Percentiles rank a stretch among this genome's conserved stretches.
Evolutionary conservation across 2,888 invertebrate genomes (phyloP).

Genomic region (Listrodromus nycthemerus): DNA sequence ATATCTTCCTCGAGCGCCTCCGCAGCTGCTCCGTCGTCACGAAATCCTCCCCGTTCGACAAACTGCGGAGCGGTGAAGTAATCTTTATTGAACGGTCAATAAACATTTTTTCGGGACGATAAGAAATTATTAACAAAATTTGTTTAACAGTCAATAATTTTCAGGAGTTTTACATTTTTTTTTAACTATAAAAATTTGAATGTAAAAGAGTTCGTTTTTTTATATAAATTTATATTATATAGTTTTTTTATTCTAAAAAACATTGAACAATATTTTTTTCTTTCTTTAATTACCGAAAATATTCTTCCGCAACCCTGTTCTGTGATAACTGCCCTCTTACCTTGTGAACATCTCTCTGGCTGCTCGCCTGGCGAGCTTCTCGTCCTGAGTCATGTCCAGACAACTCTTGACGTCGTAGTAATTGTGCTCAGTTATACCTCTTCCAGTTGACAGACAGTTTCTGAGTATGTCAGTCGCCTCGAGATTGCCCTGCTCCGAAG

Average conservation of each 20-base stretch:
- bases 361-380: conserved; percentile 94
- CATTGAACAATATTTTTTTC: too few species aligned
- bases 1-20: conserved; percentile 88
- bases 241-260: too few species aligned
- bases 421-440: conserved; percentile 91
- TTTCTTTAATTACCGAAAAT: not conserved
- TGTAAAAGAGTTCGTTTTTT: too few species aligned
- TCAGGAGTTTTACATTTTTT: too few species aligned
- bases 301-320: not conserved
- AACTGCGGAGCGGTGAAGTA: conserved; percentile 83
- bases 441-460: conserved; percentile 90
- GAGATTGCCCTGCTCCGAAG: conserved; percentile 95
- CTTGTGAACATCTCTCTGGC: conserved; percentile 95
- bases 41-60: conserved; percentile 94
- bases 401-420: conserved; percentile 91
- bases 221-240: too few species aligned
- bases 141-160: too few species aligned
- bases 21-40: conserved; percentile 94
- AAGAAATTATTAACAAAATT: not conserved
- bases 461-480: conserved; percentile 93
- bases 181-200: too few species aligned
- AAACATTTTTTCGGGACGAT: not conserved
- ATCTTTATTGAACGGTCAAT: not conserved
- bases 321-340: conserved; percentile 81
- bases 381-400: conserved; percentile 93